These are phyloP conservation scores for Eubasilissa splendida DNA, from an alignment of 2,888 invertebrate species.

Conservation along the genomic window DNA sequence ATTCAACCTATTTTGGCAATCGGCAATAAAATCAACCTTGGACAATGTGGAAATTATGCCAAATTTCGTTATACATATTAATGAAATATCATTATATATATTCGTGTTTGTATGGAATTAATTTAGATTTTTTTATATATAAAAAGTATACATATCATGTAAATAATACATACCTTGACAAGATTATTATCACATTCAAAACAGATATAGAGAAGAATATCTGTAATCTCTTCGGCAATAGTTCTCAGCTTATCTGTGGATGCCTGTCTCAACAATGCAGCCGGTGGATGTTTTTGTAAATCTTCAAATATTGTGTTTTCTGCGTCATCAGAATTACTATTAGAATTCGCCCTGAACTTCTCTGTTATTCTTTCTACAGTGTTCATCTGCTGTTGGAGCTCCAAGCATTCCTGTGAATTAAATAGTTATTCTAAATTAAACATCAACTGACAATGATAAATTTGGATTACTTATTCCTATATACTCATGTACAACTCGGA, in stretches of 20 bases:
- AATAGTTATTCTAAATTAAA: too few relatives aligned
- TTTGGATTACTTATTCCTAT: too few relatives aligned
- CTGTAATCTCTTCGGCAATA: conserved; percentile 86
- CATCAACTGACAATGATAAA: too few relatives aligned
- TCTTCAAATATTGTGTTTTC: conserved; percentile 46
- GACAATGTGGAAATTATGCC: too few relatives aligned
- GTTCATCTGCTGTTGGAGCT: conserved; percentile 91
- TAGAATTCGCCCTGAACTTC: conserved; percentile 77
- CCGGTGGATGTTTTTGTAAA: conserved; percentile 63
- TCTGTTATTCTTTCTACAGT: conserved; percentile 84
- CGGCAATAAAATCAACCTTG: too few relatives aligned
- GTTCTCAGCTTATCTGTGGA: conserved; percentile 89
- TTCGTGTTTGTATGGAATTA: too few relatives aligned
- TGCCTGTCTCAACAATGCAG: conserved; percentile 72
- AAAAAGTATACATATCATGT: not conserved
- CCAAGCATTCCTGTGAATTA: conserved; percentile 82
- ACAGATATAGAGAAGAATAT: conserved; percentile 83
- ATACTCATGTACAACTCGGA: too few relatives aligned
- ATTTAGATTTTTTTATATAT: too few relatives aligned
- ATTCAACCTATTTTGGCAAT: too few relatives aligned
- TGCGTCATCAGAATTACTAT: conserved; percentile 61
- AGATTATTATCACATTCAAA: conserved; percentile 69
- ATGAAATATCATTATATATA: too few relatives aligned
- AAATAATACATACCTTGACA: conserved; percentile 25
- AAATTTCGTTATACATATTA: too few relatives aligned